Evolutionary conservation across 1,140 invertebrate genomes (phyloP).

Genomic region (Plutomurus gul): DNA sequence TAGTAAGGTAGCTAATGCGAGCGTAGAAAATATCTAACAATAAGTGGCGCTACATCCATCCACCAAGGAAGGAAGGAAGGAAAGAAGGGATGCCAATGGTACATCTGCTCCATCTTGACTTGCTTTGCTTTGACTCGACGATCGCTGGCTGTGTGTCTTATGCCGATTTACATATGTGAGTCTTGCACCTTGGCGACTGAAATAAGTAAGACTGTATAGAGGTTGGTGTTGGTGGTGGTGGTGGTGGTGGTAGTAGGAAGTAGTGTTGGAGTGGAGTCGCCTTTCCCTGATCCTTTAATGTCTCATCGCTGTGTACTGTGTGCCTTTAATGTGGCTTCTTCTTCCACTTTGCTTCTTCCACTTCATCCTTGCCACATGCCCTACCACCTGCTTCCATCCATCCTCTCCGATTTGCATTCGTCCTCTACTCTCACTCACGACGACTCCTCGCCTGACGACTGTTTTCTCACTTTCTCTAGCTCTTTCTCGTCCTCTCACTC

Average conservation of each 20-base stretch:
- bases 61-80: background rate
- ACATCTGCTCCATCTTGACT: background rate
- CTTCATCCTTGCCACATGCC: slow-evolving; percentile 24
- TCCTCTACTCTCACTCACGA: too few relatives aligned
- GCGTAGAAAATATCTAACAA: background rate
- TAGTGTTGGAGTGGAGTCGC: background rate
- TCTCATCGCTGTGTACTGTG: slow-evolving; percentile 39
- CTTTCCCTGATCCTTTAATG: slow-evolving; percentile 46
- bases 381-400: slow-evolving; percentile 45
- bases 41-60: too few relatives aligned
- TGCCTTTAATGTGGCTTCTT: slow-evolving; percentile 34
- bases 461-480: slow-evolving; percentile 12
- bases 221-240: background rate
- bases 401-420: slow-evolving; percentile 41
- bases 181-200: slow-evolving; percentile 25
- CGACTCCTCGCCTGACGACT: background rate
- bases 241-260: background rate
- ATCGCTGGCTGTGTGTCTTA: background rate
- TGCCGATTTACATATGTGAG: slow-evolving; percentile 37
- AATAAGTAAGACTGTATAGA: too few relatives aligned
- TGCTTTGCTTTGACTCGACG: background rate
- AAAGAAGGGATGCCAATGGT: background rate
- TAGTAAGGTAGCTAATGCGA: too few relatives aligned
- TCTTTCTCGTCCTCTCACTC: background rate
- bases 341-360: slow-evolving; percentile 1